Conservation (phyloP, 2,797 vertebrate genomes). For the Tauraco hartlaubi region DNA sequence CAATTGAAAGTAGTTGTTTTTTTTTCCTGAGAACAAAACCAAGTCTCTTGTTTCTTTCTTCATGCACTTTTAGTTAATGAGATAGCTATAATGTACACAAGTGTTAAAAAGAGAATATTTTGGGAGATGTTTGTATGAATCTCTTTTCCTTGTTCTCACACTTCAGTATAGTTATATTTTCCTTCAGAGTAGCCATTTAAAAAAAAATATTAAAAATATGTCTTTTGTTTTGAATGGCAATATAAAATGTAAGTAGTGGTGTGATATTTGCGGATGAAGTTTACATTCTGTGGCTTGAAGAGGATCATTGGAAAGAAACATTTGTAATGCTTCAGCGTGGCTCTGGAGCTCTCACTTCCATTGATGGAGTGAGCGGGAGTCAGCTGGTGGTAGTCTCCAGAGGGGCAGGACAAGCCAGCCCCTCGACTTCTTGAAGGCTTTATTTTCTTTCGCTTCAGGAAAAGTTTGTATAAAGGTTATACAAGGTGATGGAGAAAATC, state of each 20-base stretch:
- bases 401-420: not conserved
- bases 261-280: not conserved
- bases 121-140: not conserved
- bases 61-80: not conserved
- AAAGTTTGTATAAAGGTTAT: not conserved
- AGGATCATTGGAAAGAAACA: not conserved
- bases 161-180: not conserved
- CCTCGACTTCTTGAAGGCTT: not conserved
- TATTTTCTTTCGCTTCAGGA: not conserved
- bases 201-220: not conserved
- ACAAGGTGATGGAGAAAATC: not conserved
- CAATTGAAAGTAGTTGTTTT: not conserved
- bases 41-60: not conserved
- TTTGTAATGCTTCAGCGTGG: not conserved
- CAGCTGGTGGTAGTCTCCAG: not conserved
- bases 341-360: not conserved
- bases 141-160: not conserved
- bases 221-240: not conserved
- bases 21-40: not conserved
- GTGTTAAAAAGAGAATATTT: not conserved
- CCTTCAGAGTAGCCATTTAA: not conserved
- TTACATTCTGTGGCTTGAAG: not conserved
- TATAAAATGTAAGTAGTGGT: not conserved
- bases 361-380: not conserved
- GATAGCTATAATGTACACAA: not conserved